Percentiles rank a stretch among this genome's conserved stretches.
Conservation (phyloP, 2,797 vertebrate genomes). For the Rhincodon typus region DNA sequence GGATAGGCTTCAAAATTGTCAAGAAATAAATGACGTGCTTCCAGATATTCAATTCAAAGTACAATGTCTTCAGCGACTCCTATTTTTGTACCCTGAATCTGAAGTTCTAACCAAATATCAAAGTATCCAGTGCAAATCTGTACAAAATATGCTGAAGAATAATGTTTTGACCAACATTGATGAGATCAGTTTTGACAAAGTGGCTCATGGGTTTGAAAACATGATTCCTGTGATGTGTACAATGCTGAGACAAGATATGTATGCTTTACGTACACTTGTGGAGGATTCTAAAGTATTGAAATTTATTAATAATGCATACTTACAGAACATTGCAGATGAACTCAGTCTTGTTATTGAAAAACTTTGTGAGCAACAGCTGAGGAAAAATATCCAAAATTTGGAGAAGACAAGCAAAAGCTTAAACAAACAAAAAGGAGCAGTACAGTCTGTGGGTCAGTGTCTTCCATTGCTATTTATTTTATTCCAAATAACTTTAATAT, state of each 20-base stretch:
- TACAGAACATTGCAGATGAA: conserved; percentile 70
- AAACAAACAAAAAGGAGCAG: conserved; percentile 66
- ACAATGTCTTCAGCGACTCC: conserved; percentile 68
- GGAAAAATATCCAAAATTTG: conserved; percentile 63
- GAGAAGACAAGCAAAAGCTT: conserved; percentile 68
- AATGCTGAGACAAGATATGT: conserved; percentile 76
- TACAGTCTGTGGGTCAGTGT: conserved; percentile 63
- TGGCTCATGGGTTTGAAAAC: conserved; percentile 58
- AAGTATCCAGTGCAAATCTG: conserved; percentile 63
- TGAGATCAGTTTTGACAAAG: conserved; percentile 69
- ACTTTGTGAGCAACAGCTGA: conserved; percentile 70
- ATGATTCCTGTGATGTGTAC: conserved; percentile 60
- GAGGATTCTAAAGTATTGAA: conserved; percentile 63
- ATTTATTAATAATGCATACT: conserved; percentile 78
- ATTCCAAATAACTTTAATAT: neutral
- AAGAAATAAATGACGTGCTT: conserved; percentile 46
- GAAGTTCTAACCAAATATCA: conserved; percentile 78
- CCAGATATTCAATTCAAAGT: conserved; percentile 58
- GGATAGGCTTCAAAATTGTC: conserved; percentile 59
- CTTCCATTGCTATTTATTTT: conserved; percentile 44
- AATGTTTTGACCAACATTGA: conserved; percentile 56
- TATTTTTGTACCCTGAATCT: conserved; percentile 77
- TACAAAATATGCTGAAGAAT: conserved; percentile 60
- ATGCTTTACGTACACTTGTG: conserved; percentile 59
- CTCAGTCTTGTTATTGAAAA: conserved; percentile 68